Evolutionary conservation across 2,888 invertebrate species (phyloP), one percentile per base, ranked within the genome.

Genomic region (Hymenopus coronatus): DNA sequence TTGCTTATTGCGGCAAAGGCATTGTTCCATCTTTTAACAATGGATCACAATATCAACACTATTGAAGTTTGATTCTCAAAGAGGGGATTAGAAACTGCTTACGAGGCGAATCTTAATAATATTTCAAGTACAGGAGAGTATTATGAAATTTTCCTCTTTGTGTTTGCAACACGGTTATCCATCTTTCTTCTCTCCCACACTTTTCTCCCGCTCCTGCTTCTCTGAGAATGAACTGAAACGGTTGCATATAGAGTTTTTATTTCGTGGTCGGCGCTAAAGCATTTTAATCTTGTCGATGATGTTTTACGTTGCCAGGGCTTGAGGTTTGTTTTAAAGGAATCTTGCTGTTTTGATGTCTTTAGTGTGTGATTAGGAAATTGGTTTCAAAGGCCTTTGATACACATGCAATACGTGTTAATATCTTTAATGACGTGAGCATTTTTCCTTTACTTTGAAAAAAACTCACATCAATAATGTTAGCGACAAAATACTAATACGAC

Each of bases 11-110:
- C 28, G 81, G 70, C 28, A 27, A 70, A 70, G 54, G 54, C 46
- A 86, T 86, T 86, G 86, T 86, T 86, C 86, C 81, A 15, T 30
- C 27, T 12, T n/a, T 20, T 86, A 86, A 86, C 86, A 86, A 86
- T 86, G 81, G 86, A 86, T 81, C 81, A 81, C 81, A 86, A 81
- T 86, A 86, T 81, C 86, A 86, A 81, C 86, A 86, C 81, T 86
- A 86, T 81, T 86, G 54, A 85, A 70, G 86, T 81, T 28, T 86
- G 28, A 28, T 86, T 54, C 86, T 86, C 86, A 86, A 86, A 86
- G 30, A 30, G 30, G 6, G 82, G 87, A 82, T 87, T 87, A 87
- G 25, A 82, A 82, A 82, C 82, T 33, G 54, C n/a, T 87, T 25
- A 8, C 87, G 82, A 82, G 40, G 27, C 33, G 27, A 82, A 82